Conservation (phyloP, 2,797 vertebrate genomes). For the Limnodromus scolopaceus region DNA sequence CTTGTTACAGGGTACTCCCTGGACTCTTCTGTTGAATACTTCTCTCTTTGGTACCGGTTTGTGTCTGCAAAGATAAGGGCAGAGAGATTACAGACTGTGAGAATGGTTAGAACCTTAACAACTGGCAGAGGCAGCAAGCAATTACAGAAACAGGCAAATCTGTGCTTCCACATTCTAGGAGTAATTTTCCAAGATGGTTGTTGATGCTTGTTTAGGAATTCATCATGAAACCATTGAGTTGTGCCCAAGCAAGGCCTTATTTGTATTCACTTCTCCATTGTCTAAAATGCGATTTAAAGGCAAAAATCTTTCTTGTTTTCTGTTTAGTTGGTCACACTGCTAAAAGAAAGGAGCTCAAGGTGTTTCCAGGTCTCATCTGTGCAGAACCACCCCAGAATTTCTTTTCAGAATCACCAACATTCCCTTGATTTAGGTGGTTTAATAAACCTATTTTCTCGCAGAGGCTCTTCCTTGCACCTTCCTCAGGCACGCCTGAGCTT, state of each 20-base stretch:
- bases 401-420: neutral
- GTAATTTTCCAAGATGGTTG: neutral
- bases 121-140: neutral
- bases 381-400: neutral
- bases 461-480: neutral
- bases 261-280: neutral
- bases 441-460: neutral
- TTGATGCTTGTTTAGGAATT: neutral
- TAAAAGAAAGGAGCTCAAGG: neutral
- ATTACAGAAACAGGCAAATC: neutral
- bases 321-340: no score
- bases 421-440: neutral
- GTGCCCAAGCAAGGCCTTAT: neutral
- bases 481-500: neutral
- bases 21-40: neutral
- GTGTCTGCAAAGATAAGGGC: constrained; percentile 33
- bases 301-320: neutral
- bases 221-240: neutral
- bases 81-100: neutral
- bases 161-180: neutral
- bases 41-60: constrained; percentile 55
- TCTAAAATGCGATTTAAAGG: neutral
- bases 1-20: neutral
- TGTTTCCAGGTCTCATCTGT: neutral
- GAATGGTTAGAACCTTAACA: neutral